These are phyloP conservation scores for Limnothrissa miodon DNA, from an alignment of 2,113 vertebrate genomes.

Conservation along the genomic window DNA sequence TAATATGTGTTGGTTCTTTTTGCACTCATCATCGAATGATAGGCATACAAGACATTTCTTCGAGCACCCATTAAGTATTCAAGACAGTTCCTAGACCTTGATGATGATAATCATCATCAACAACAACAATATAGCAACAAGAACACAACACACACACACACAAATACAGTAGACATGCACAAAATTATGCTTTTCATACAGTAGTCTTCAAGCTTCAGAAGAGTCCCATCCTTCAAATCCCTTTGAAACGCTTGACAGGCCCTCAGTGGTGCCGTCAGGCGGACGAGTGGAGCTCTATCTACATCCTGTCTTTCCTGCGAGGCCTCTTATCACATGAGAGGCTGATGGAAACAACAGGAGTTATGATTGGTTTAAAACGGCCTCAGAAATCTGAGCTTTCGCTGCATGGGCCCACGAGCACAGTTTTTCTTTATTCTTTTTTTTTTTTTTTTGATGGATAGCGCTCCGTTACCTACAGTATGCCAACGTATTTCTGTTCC, in stretches of 20 bases:
- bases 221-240: background rate
- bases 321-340: background rate
- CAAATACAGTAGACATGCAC: background rate
- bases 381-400: background rate
- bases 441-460: background rate
- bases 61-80: background rate
- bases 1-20: background rate
- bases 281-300: background rate
- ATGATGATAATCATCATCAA: background rate
- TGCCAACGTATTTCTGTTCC: background rate
- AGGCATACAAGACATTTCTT: background rate
- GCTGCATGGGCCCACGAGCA: background rate
- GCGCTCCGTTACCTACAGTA: background rate
- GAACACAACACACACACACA: background rate
- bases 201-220: background rate
- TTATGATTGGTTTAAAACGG: background rate
- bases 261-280: background rate
- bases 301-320: background rate
- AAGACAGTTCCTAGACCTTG: background rate
- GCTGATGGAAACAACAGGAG: conserved; percentile 7
- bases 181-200: background rate
- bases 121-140: background rate
- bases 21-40: background rate
- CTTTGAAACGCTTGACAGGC: conserved; percentile 21
- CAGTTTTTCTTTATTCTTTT: background rate